phyloP scores from a whole-genome alignment of 2,888 invertebrate genomes.

The Erpobdella octoculata region DNA sequence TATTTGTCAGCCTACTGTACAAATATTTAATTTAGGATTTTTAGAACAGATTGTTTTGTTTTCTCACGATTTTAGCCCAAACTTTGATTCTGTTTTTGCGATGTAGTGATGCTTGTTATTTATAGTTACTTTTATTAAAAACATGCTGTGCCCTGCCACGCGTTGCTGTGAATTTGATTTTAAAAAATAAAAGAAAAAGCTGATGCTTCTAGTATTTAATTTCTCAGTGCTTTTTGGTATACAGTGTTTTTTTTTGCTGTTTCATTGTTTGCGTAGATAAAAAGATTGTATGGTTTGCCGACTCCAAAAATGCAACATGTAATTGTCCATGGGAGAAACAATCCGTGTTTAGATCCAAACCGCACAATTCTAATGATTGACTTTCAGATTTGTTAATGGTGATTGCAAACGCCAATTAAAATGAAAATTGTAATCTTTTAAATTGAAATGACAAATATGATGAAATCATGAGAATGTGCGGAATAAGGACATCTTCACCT shows the following conservation, averaged over 20 bases:
- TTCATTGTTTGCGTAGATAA: conserved; percentile 17
- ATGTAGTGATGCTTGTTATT: too few species aligned
- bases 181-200: not conserved
- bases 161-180: not conserved
- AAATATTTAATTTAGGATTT: too few species aligned
- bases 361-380: conserved; percentile 28
- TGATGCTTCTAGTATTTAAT: not conserved
- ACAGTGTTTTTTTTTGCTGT: not conserved
- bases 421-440: conserved; percentile 3
- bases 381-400: not conserved
- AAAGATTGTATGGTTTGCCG: conserved; percentile 18
- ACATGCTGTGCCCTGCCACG: not conserved
- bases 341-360: not conserved
- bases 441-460: conserved; percentile 24
- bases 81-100: too few species aligned
- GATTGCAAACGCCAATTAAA: conserved; percentile 6
- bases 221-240: not conserved
- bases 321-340: conserved; percentile 30
- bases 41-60: too few species aligned
- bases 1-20: too few species aligned
- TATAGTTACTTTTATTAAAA: too few species aligned
- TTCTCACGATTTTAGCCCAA: too few species aligned
- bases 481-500: conserved; percentile 38
- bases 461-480: conserved; percentile 38
- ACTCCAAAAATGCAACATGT: conserved; percentile 32